These are phyloP conservation scores for Calameuta filiformis DNA, from an alignment of 2,888 invertebrate species.

Conservation along the genomic window DNA sequence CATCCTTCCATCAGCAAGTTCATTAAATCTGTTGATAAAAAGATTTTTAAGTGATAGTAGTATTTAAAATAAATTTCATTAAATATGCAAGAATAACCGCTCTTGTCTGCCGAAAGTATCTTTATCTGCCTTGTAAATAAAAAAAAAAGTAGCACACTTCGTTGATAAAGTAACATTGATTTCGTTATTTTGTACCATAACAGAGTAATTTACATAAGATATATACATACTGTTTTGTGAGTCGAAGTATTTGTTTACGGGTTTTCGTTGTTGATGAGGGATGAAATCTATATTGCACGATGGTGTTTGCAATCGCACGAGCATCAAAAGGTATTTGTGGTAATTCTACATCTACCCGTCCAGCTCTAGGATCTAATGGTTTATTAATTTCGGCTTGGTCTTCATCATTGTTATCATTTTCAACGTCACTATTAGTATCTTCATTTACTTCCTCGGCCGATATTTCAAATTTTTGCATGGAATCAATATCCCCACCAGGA, in stretches of 20 bases:
- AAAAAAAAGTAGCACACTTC: slow-evolving; percentile 9
- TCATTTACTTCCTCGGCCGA: slow-evolving; percentile 49
- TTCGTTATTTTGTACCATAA: slow-evolving; percentile 1
- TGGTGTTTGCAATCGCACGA: slow-evolving; percentile 68
- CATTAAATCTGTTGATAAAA: slow-evolving; percentile 69
- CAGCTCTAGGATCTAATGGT: slow-evolving; percentile 82
- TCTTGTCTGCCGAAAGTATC: no score
- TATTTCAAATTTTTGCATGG: slow-evolving; percentile 70
- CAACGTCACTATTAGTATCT: slow-evolving; percentile 61
- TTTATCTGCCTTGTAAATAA: slow-evolving; percentile 8
- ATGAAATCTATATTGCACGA: slow-evolving; percentile 68
- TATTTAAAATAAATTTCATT: background rate
- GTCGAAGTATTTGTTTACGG: slow-evolving; percentile 69
- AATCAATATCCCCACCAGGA: slow-evolving; percentile 76
- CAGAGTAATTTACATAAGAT: slow-evolving; percentile 15
- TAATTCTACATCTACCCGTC: slow-evolving; percentile 79
- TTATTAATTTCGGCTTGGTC: slow-evolving; percentile 38
- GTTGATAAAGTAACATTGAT: slow-evolving; percentile 13
- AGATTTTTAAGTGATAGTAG: background rate
- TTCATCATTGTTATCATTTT: slow-evolving; percentile 42
- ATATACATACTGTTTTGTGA: slow-evolving; percentile 68
- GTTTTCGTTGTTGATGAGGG: slow-evolving; percentile 69
- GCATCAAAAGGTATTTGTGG: slow-evolving; percentile 77
- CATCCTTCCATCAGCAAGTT: slow-evolving; percentile 72
- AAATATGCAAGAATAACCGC: slow-evolving; percentile 5